Evolutionary conservation across 2,113 vertebrate genomes (phyloP), one percentile per base, ranked within the genome.

Genomic region (Probosciger aterrimus): DNA sequence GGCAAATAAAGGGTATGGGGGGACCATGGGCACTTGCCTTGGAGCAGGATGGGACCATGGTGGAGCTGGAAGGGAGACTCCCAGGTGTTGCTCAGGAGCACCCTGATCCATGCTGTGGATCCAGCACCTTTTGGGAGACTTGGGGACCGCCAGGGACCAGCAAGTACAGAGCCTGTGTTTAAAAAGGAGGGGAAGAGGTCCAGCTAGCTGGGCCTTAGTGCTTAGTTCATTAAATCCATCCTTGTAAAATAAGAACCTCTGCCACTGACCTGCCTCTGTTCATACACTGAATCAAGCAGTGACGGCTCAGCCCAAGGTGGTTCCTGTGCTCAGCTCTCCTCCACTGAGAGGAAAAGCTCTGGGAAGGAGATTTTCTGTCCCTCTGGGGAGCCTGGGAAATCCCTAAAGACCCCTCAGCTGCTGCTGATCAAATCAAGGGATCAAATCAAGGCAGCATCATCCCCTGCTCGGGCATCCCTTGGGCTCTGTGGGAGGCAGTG

Each of bases 11-110:
- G 41, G 44, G 11, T 39, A 53, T 39, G 30, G 31, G 11, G 22
- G 14, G 2, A 50, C 14, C 3, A 3, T 6, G n/a, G n/a, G 23
- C 27, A 24, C 35, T 59, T 74, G 70, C 24, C 30, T 33, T 39
- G 69, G 57, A 18, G 68, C 0, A 3, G 64, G 30, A 4, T 2
- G 7, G 52, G 43, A 24, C 4, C 18, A 8, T 0, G 0, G 43
- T 0, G 1, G 57, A 70, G 52, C 28, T 19, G 39, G 24, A 41
- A 70, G 9, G 22, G 47, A 68, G 28, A 25, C 10, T 16, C 30
- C 28, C 0, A 28, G 11, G 67, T 35, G 10, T n/a, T 49, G 65
- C 17, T 60, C 43, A 10, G 2, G 17, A 0, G 17, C 53, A 78
- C 55, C 10, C 14, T 59, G 33, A 35, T 59, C 28, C 33, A 1